Conservation (phyloP, 2,888 invertebrate genomes). For the Dendrolimus houi region DNA sequence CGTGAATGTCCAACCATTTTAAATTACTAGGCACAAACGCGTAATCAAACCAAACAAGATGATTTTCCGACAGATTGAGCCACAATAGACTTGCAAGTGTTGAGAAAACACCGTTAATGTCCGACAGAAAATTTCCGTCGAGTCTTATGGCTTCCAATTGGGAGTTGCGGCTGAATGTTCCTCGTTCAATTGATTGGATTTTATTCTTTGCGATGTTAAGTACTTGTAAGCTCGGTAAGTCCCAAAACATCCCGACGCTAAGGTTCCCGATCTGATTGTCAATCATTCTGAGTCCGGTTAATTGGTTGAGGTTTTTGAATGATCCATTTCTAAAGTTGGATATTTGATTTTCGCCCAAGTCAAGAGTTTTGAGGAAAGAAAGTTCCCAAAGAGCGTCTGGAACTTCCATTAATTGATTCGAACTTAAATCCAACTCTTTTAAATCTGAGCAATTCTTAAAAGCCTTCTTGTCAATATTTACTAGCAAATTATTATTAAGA, state of each 20-base stretch:
- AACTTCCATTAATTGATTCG: conserved; percentile 87
- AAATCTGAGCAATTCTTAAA: conserved; percentile 92
- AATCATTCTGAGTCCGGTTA: conserved; percentile 91
- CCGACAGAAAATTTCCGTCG: conserved; percentile 91
- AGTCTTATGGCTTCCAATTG: conserved; percentile 91
- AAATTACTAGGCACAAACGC: conserved; percentile 93
- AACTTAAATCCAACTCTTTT: conserved; percentile 92
- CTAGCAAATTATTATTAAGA: conserved; percentile 89
- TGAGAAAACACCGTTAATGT: conserved; percentile 93
- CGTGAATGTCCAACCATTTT: conserved; percentile 93
- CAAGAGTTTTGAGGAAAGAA: conserved; percentile 89
- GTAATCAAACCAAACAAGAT: conserved; percentile 94
- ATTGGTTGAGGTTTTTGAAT: conserved; percentile 88
- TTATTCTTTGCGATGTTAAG: conserved; percentile 93
- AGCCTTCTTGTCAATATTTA: conserved; percentile 85
- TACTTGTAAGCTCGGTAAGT: conserved; percentile 88
- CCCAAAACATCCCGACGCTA: conserved; percentile 90
- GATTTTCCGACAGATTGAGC: conserved; percentile 93
- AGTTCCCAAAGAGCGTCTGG: conserved; percentile 90
- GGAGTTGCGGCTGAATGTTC: conserved; percentile 87
- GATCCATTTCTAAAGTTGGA: conserved; percentile 88
- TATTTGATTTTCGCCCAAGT: conserved; percentile 95
- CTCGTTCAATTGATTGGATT: conserved; percentile 88
- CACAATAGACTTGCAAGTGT: conserved; percentile 89
- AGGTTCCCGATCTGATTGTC: conserved; percentile 93